These are phyloP conservation scores for Yponomeuta plumbellus DNA, from an alignment of 2,888 invertebrate genomes.

Conservation along the genomic window DNA sequence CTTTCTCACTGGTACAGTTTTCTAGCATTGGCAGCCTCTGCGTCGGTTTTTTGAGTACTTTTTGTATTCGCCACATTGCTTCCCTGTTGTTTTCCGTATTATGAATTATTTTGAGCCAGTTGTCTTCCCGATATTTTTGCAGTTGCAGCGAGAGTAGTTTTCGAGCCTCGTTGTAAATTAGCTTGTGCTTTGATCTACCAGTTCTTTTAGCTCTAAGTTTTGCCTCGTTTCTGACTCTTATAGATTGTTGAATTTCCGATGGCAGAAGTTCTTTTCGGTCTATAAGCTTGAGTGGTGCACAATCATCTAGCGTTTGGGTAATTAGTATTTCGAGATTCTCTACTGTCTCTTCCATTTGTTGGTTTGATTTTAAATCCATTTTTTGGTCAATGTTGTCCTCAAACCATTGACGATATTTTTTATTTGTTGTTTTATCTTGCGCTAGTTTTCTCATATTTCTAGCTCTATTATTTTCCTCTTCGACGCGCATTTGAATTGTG, in stretches of 20 bases:
- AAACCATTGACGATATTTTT: background rate
- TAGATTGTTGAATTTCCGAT: conserved; percentile 9
- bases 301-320: conserved; percentile 8
- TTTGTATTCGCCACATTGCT: conserved; percentile 17
- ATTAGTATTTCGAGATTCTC: conserved; percentile 8
- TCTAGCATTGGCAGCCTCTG: conserved; percentile 11
- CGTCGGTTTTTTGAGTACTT: conserved; percentile 3
- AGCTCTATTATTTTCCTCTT: background rate
- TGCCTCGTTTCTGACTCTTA: conserved; percentile 14
- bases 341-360: conserved; percentile 11
- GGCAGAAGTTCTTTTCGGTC: conserved; percentile 8
- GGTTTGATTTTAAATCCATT: background rate
- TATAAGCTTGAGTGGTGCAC: conserved; percentile 10
- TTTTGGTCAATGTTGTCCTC: background rate
- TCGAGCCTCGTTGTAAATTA: conserved; percentile 13
- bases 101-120: conserved; percentile 13
- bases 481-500: background rate
- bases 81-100: conserved; percentile 15
- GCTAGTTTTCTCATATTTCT: background rate
- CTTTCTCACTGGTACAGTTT: conserved; percentile 14
- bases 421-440: conserved; percentile 5
- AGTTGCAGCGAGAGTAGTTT: conserved; percentile 8
- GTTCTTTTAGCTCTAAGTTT: conserved; percentile 6
- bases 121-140: conserved; percentile 6
- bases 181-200: conserved; percentile 4